Evolutionary conservation across 1,140 invertebrate species (phyloP).

Genomic region (Lordiphosa clarofinis): DNA sequence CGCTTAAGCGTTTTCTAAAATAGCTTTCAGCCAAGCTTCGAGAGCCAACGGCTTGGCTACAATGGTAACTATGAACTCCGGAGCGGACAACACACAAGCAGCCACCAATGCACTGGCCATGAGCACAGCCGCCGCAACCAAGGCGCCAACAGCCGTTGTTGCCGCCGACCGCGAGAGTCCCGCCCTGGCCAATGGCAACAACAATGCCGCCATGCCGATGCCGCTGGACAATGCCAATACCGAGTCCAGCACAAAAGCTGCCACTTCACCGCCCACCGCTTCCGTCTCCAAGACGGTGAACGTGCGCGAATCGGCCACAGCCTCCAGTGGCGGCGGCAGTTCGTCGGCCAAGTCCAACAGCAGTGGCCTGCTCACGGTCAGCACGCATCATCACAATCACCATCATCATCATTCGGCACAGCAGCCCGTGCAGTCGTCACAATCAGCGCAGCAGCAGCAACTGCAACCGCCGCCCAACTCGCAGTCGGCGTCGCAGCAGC

Average conservation of each 20-base stretch:
- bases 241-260: slow-evolving; percentile 7
- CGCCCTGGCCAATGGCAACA: slow-evolving; percentile 12
- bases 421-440: slow-evolving; percentile 11
- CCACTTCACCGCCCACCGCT: slow-evolving; percentile 5
- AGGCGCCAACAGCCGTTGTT: slow-evolving; percentile 38
- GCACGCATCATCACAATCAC: slow-evolving; percentile 65
- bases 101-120: slow-evolving; percentile 57
- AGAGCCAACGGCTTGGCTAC: slow-evolving; percentile 27
- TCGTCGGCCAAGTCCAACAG: slow-evolving; percentile 34
- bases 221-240: slow-evolving; percentile 11
- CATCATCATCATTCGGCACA: slow-evolving; percentile 43
- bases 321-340: slow-evolving; percentile 22
- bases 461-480: slow-evolving; percentile 22
- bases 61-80: slow-evolving; percentile 80
- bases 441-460: slow-evolving; percentile 19
- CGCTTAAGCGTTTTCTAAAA: slow-evolving; percentile 25
- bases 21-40: slow-evolving; percentile 8
- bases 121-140: slow-evolving; percentile 33
- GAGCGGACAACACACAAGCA: slow-evolving; percentile 78
- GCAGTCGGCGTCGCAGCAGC: slow-evolving; percentile 17
- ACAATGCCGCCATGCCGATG: slow-evolving; percentile 14
- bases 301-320: slow-evolving; percentile 16
- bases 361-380: slow-evolving; percentile 44
- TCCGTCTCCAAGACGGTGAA: slow-evolving; percentile 10
- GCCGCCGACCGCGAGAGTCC: too few relatives aligned